Conservation (phyloP, 2,797 vertebrate genomes). For the Rachycentron canadum region DNA sequence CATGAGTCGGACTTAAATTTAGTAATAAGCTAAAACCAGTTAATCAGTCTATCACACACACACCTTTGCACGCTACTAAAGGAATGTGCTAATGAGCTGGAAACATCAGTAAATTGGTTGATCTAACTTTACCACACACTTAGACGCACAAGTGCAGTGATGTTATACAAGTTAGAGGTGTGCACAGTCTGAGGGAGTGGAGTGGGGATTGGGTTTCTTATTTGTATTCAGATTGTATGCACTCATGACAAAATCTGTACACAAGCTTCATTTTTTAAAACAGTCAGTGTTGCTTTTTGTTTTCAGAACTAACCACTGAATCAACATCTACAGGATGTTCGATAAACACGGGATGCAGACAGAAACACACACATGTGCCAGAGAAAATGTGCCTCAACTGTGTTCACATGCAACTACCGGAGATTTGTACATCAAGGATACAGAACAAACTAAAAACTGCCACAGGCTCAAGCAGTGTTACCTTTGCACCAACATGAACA, state of each 20-base stretch:
- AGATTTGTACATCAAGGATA: not conserved
- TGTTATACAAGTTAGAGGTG: not conserved
- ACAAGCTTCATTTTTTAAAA: not conserved
- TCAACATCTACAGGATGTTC: not conserved
- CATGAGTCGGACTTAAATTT: not conserved
- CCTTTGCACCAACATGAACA: no score
- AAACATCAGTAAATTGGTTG: not conserved
- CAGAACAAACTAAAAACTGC: not conserved
- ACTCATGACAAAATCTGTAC: not conserved
- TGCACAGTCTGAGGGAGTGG: no score
- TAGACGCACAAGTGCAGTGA: not conserved
- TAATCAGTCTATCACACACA: not conserved
- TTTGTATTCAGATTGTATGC: no score
- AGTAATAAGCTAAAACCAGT: not conserved
- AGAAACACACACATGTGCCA: no score
- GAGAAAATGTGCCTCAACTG: no score
- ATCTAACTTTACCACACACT: not conserved
- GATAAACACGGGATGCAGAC: no score
- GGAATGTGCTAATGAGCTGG: not conserved
- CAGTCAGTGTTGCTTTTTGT: not conserved
- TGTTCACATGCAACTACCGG: no score
- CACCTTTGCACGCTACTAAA: not conserved
- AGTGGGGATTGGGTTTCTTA: no score
- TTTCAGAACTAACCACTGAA: no score
- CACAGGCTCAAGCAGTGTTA: no score